phyloP scores from a whole-genome alignment of 2,797 vertebrate species.

The Eurystomus glaucurus region DNA sequence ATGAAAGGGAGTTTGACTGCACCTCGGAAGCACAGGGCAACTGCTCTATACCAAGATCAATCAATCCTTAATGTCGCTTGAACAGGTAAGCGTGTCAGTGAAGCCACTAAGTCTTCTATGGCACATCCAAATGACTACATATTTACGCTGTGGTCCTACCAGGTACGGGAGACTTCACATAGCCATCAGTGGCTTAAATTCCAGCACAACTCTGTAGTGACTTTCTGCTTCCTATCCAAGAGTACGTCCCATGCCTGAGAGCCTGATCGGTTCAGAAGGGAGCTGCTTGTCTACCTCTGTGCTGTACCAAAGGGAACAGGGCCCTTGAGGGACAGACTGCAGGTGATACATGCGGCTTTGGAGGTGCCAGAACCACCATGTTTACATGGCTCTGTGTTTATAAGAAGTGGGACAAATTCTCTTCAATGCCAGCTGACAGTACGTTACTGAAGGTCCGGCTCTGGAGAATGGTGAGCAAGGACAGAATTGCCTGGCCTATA shows the following conservation, averaged over 20 bases:
- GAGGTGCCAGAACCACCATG: background rate
- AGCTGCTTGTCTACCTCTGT: background rate
- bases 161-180: background rate
- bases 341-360: fast-evolving
- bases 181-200: background rate
- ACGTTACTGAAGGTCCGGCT: background rate
- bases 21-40: background rate
- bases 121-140: background rate
- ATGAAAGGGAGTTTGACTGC: background rate
- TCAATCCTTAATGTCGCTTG: background rate
- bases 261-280: background rate
- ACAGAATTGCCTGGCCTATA: background rate
- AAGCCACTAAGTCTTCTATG: background rate
- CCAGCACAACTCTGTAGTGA: background rate
- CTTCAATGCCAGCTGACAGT: background rate
- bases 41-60: background rate
- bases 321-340: background rate
- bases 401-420: background rate
- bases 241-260: fast-evolving
- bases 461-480: background rate
- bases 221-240: background rate
- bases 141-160: background rate
- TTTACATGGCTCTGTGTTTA: background rate
- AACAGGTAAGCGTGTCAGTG: background rate
- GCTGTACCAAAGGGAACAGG: background rate